Conservation (phyloP, 1,140 invertebrate species). For the Ceratoteleas bidentatus region DNA sequence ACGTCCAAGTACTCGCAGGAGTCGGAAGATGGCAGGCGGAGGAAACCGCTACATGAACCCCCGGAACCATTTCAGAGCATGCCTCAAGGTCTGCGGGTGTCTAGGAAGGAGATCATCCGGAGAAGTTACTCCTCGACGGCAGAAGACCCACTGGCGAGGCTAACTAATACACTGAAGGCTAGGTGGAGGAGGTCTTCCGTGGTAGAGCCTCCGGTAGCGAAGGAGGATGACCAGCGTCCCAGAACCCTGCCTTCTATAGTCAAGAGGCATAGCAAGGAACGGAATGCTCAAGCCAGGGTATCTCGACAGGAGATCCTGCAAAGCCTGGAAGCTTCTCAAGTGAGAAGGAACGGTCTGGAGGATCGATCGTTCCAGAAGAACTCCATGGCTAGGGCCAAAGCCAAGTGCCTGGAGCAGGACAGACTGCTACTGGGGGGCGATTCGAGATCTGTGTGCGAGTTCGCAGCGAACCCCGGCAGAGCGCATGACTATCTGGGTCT, state of each 20-base stretch:
- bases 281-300: conserved; percentile 52
- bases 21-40: neutral
- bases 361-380: conserved; percentile 61
- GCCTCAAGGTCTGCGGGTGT: conserved; percentile 59
- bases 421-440: conserved; percentile 53
- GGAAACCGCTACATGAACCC: neutral
- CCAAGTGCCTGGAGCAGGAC: conserved; percentile 31
- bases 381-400: conserved; percentile 15
- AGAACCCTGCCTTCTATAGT: conserved; percentile 72
- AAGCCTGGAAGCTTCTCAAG: conserved; percentile 59
- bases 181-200: conserved; percentile 51
- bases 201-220: neutral
- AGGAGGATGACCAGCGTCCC: conserved; percentile 54
- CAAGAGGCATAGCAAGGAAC: conserved; percentile 43
- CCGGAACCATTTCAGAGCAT: conserved; percentile 43
- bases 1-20: conserved; percentile 63
- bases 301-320: conserved; percentile 77
- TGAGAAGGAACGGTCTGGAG: conserved; percentile 3
- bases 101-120: conserved; percentile 71
- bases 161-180: conserved; percentile 55
- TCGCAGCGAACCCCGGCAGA: conserved; percentile 47
- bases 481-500: conserved; percentile 48
- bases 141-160: conserved; percentile 46
- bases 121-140: conserved; percentile 61
- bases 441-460: conserved; percentile 70